Percentiles rank a stretch among this genome's conserved stretches.
phyloP scores from a whole-genome alignment of 2,113 vertebrate species.

The Bettongia penicillata region DNA sequence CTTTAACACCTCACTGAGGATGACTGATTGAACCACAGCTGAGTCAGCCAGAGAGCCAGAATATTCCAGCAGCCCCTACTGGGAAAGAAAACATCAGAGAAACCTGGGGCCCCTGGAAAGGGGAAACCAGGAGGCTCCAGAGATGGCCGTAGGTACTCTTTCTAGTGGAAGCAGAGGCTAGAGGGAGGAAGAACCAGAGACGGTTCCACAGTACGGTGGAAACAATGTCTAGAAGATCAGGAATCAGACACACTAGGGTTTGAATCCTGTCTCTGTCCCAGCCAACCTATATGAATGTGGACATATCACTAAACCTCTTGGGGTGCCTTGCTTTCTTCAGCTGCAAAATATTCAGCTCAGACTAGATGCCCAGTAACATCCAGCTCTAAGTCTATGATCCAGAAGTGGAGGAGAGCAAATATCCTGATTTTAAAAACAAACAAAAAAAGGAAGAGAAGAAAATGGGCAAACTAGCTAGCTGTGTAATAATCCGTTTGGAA shows the following conservation, averaged over 20 bases:
- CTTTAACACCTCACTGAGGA: background rate
- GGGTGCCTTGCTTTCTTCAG: slow-evolving; percentile 13
- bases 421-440: background rate
- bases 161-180: background rate
- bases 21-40: background rate
- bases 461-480: background rate
- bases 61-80: background rate
- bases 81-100: background rate
- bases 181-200: background rate
- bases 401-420: background rate
- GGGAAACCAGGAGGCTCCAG: background rate
- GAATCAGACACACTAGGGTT: background rate
- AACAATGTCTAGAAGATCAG: background rate
- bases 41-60: background rate
- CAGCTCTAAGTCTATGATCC: background rate
- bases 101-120: background rate
- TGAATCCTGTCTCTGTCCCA: background rate
- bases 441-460: background rate
- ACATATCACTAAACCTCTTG: background rate
- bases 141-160: background rate
- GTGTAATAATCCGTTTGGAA: background rate
- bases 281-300: background rate
- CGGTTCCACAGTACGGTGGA: background rate
- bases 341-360: background rate
- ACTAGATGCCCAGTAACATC: background rate